These are phyloP conservation scores for Drosophila sulfurigaster DNA, from an alignment of 1,140 invertebrate species.

Conservation along the genomic window DNA sequence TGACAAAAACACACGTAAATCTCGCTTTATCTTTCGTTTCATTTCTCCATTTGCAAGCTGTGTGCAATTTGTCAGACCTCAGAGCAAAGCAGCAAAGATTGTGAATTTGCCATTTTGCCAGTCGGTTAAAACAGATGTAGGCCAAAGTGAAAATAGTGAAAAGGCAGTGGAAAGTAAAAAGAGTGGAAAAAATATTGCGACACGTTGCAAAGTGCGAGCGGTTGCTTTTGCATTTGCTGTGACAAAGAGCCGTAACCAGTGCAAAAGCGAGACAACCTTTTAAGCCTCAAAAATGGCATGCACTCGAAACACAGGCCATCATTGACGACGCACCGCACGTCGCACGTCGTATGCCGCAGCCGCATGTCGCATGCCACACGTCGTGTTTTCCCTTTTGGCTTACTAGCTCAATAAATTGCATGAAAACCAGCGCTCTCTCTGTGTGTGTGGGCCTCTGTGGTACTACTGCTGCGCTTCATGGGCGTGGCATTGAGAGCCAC, in stretches of 20 bases:
- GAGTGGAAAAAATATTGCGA: background rate
- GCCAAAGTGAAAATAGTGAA: background rate
- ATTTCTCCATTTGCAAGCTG: constrained; percentile 1
- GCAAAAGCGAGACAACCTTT: constrained; percentile 32
- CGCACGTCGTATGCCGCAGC: background rate
- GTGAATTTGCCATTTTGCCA: constrained; percentile 14
- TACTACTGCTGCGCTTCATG: constrained; percentile 1
- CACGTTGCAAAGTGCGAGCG: background rate
- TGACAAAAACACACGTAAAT: background rate
- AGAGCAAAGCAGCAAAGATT: constrained; percentile 4
- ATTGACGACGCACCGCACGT: background rate
- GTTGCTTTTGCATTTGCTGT: background rate
- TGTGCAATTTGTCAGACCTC: background rate
- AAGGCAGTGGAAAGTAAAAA: background rate
- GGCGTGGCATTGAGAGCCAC: constrained; percentile 46
- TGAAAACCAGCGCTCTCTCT: constrained; percentile 9
- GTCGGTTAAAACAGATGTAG: background rate
- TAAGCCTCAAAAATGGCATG: constrained; percentile 42
- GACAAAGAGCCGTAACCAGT: constrained; percentile 8
- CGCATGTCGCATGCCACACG: background rate
- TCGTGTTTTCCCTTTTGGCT: constrained; percentile 1
- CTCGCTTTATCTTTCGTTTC: background rate
- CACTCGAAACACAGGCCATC: constrained; percentile 24
- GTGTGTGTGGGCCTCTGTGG: background rate
- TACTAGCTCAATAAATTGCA: constrained; percentile 36